phyloP scores from a whole-genome alignment of 2,113 vertebrate genomes.

The Amblyornis subalaris region DNA sequence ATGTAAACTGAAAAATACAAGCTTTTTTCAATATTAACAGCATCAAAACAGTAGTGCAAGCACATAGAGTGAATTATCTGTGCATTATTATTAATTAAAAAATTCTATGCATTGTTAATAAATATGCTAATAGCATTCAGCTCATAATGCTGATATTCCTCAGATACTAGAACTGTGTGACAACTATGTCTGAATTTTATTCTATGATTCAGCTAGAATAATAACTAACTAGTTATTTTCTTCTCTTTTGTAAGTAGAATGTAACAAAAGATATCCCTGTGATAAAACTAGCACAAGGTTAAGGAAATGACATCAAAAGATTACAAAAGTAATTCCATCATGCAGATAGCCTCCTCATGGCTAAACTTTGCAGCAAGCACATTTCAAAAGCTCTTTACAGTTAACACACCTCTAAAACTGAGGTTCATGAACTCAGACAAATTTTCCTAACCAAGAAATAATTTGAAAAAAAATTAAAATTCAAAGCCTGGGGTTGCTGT shows the following conservation, averaged over 20 bases:
- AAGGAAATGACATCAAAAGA: slow-evolving; percentile 13
- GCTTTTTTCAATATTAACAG: neutral
- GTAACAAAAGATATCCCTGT: neutral
- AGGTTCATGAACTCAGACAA: neutral
- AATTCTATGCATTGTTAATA: neutral
- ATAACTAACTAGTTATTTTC: slow-evolving; percentile 31
- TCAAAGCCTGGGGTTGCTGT: neutral
- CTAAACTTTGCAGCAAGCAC: neutral
- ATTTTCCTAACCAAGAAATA: neutral
- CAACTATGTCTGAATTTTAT: slow-evolving; percentile 18
- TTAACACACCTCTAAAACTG: neutral
- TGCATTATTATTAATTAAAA: slow-evolving; percentile 22
- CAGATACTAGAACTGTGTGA: neutral
- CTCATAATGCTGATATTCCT: slow-evolving; percentile 22
- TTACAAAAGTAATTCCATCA: neutral
- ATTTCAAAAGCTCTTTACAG: neutral
- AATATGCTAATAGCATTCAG: slow-evolving; percentile 26
- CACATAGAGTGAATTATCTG: neutral
- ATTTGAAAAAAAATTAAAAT: neutral
- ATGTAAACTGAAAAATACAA: neutral
- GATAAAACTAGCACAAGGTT: slow-evolving; percentile 29
- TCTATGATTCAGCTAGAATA: slow-evolving; percentile 27
- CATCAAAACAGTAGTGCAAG: neutral
- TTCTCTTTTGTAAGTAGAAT: neutral
- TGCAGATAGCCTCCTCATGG: neutral